phyloP scores from a whole-genome alignment of 2,113 vertebrate genomes.

The Pelecanus crispus region DNA sequence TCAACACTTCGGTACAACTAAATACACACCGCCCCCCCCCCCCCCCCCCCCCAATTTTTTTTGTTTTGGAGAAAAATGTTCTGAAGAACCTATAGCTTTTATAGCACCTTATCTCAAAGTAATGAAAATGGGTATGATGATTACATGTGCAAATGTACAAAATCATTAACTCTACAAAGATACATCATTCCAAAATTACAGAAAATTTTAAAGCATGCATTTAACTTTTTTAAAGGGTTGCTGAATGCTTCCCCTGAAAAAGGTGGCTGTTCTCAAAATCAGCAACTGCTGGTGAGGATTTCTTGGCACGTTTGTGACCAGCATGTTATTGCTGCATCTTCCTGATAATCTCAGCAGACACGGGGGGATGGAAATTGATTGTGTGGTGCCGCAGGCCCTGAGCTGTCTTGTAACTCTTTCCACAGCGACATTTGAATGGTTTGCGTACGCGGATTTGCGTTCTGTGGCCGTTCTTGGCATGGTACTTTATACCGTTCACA shows the following conservation, averaged over 20 bases:
- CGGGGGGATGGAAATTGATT: conserved; percentile 95
- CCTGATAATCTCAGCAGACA: conserved; percentile 93
- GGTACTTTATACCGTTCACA: conserved; percentile 98
- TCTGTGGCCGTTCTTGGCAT: conserved; percentile 97
- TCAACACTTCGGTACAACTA: conserved; percentile 44
- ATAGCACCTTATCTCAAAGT: conserved; percentile 85
- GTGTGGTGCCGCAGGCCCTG: conserved; percentile 98
- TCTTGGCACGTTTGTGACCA: conserved; percentile 81
- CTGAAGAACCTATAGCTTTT: conserved; percentile 75
- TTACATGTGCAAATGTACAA: conserved; percentile 98
- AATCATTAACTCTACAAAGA: conserved; percentile 87
- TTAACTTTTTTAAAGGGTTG: conserved; percentile 76
- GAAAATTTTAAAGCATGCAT: conserved; percentile 87
- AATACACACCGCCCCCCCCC: conserved; percentile 32
- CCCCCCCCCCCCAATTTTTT: not conserved
- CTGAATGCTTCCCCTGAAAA: conserved; percentile 79
- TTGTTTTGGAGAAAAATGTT: conserved; percentile 66
- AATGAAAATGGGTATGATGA: conserved; percentile 81
- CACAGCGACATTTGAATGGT: conserved; percentile 96
- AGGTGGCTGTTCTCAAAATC: conserved; percentile 84
- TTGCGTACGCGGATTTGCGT: conserved; percentile 96
- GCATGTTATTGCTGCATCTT: conserved; percentile 94
- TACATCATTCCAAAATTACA: conserved; percentile 87
- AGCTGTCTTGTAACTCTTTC: conserved; percentile 99
- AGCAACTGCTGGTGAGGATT: conserved; percentile 87